Evolutionary conservation across 2,888 invertebrate species (phyloP).

Genomic region (Tromatobia lineatoria): DNA sequence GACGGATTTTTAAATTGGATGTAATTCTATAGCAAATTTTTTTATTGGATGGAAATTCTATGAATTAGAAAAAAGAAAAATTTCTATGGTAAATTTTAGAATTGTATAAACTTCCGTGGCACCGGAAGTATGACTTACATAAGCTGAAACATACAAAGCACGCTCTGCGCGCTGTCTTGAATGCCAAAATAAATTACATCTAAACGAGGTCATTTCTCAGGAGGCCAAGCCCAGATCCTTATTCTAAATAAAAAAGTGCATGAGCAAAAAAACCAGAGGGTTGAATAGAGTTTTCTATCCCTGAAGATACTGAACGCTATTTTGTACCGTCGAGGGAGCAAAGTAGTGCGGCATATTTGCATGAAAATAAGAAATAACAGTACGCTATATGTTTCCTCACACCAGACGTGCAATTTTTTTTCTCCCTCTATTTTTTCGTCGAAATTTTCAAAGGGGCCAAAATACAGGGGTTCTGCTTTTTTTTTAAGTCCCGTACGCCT

Average conservation of each 20-base stretch:
- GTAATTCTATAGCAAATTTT: no score
- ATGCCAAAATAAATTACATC: slow-evolving; percentile 43
- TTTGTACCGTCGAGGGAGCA: slow-evolving; percentile 20
- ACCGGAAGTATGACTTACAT: not conserved
- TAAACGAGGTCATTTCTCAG: slow-evolving; percentile 49
- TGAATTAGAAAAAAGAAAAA: no score
- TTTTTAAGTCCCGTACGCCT: slow-evolving; percentile 55
- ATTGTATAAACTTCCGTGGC: not conserved
- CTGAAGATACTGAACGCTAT: slow-evolving; percentile 44
- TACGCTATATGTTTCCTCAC: not conserved
- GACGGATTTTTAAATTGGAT: no score
- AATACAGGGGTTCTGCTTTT: slow-evolving; percentile 22
- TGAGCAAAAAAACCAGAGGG: slow-evolving; percentile 19
- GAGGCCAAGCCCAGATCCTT: slow-evolving; percentile 10
- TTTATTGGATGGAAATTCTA: no score
- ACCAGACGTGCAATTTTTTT: not conserved
- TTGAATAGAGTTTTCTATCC: not conserved
- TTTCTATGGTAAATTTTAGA: not conserved
- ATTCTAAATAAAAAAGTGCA: slow-evolving; percentile 21
- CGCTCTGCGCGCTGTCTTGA: not conserved
- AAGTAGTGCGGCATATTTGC: slow-evolving; percentile 49
- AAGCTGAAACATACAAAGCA: not conserved
- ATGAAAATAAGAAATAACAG: slow-evolving; percentile 60
- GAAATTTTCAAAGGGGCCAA: slow-evolving; percentile 45
- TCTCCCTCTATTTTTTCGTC: slow-evolving; percentile 29